These are phyloP conservation scores for Petrophora chlorosata DNA, from an alignment of 2,888 invertebrate genomes.

Conservation along the genomic window DNA sequence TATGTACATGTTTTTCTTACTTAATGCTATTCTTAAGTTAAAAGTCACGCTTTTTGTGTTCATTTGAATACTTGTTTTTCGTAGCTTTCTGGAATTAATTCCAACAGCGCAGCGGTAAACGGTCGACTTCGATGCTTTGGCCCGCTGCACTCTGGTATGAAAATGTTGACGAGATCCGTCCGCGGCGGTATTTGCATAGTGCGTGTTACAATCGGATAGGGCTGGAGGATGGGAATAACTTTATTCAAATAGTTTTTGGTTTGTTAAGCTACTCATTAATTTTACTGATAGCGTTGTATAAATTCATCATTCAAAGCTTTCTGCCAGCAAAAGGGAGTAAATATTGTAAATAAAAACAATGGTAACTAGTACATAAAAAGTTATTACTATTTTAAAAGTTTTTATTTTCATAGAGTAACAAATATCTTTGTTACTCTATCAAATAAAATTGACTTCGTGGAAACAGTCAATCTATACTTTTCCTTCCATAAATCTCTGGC, in stretches of 20 bases:
- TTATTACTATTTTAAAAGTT: constrained; percentile 15
- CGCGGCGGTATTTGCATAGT: constrained; percentile 59
- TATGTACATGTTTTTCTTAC: no score
- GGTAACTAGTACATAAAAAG: no score
- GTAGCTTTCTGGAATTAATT: constrained; percentile 5
- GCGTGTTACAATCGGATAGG: constrained; percentile 53
- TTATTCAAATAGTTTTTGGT: constrained; percentile 16
- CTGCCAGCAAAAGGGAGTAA: constrained; percentile 5
- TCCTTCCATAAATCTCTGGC: no score
- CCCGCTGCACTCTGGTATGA: constrained; percentile 49
- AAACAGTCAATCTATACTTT: no score
- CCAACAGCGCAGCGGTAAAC: constrained; percentile 34
- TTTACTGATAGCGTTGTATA: no score
- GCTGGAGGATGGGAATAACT: constrained; percentile 45
- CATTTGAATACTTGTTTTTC: neutral
- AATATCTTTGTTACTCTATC: no score
- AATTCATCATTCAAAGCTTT: no score
- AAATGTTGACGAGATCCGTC: constrained; percentile 63
- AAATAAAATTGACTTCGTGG: no score
- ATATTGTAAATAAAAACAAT: no score
- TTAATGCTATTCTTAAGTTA: no score
- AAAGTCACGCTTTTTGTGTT: neutral
- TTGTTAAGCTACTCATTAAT: neutral
- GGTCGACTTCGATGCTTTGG: constrained; percentile 38
- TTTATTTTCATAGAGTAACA: no score